These are phyloP conservation scores for Melanerpes formicivorus DNA, from an alignment of 2,113 vertebrate species.

Conservation along the genomic window DNA sequence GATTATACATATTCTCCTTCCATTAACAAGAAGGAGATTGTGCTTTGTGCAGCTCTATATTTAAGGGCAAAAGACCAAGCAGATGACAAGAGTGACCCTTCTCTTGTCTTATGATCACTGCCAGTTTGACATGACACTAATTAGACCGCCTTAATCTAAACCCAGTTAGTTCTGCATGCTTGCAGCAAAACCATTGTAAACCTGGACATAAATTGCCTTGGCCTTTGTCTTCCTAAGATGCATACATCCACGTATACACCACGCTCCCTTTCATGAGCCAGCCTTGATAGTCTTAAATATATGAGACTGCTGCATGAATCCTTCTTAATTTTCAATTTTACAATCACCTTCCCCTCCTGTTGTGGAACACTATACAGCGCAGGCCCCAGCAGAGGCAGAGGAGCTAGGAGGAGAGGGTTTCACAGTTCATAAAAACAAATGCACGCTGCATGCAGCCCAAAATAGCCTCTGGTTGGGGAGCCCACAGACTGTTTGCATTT, in stretches of 20 bases:
- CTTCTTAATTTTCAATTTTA: slow-evolving; percentile 66
- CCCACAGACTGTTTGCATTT: not conserved
- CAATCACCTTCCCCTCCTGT: slow-evolving; percentile 56
- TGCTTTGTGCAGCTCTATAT: slow-evolving; percentile 85
- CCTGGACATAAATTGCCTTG: slow-evolving; percentile 81
- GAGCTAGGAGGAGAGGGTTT: slow-evolving; percentile 16
- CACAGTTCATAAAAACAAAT: slow-evolving; percentile 16
- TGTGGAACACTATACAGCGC: slow-evolving; percentile 3
- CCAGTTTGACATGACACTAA: slow-evolving; percentile 89
- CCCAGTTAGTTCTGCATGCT: slow-evolving; percentile 85
- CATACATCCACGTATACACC: slow-evolving; percentile 46
- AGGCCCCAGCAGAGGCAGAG: slow-evolving; percentile 11
- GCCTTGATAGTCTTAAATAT: slow-evolving; percentile 65
- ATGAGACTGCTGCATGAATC: slow-evolving; percentile 34
- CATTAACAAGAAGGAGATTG: slow-evolving; percentile 86
- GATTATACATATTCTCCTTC: slow-evolving; percentile 86
- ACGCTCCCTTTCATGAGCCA: slow-evolving; percentile 65
- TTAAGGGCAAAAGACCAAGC: slow-evolving; percentile 87
- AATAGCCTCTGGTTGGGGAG: slow-evolving; percentile 21
- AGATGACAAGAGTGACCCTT: slow-evolving; percentile 86
- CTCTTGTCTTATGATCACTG: slow-evolving; percentile 86
- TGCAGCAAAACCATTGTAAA: slow-evolving; percentile 84
- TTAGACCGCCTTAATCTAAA: slow-evolving; percentile 88
- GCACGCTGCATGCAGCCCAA: not conserved
- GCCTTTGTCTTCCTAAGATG: slow-evolving; percentile 81